Conservation (phyloP, 2,888 invertebrate genomes). For the Pheosia tremula region DNA sequence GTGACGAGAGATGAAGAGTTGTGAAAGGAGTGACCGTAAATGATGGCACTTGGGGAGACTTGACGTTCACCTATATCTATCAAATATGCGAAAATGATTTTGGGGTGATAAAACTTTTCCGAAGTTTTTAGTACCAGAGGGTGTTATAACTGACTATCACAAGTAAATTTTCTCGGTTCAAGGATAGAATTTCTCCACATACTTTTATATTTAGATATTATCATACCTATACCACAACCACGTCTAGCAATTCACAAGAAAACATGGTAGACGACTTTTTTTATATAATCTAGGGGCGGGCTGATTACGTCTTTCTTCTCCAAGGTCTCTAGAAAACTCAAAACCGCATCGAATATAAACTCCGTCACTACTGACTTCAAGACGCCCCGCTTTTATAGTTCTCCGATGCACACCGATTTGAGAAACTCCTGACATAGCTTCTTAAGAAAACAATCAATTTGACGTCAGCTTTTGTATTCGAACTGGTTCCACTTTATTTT, state of each 20-base stretch:
- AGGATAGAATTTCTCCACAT: too few relatives aligned
- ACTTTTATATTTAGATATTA: too few relatives aligned
- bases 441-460: slow-evolving; percentile 3
- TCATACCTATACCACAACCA: too few relatives aligned
- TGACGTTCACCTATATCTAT: too few relatives aligned
- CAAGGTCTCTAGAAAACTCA: neutral
- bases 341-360: neutral
- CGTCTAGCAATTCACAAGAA: neutral
- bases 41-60: too few relatives aligned
- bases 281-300: neutral
- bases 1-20: too few relatives aligned
- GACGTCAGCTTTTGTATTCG: slow-evolving; percentile 4
- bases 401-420: neutral
- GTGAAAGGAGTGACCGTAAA: too few relatives aligned
- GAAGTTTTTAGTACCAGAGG: too few relatives aligned
- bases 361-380: neutral
- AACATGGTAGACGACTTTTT: neutral
- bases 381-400: slow-evolving; percentile 8
- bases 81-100: too few relatives aligned
- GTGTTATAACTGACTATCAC: too few relatives aligned
- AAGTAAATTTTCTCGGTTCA: too few relatives aligned
- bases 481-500: neutral
- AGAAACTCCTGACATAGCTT: slow-evolving; percentile 2
- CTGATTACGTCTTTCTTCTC: neutral
- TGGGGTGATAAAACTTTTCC: too few relatives aligned